Percentiles rank a stretch among this genome's conserved stretches.
These are phyloP conservation scores for Melanerpes formicivorus DNA, from an alignment of 2,113 vertebrate genomes.

Conservation along the genomic window DNA sequence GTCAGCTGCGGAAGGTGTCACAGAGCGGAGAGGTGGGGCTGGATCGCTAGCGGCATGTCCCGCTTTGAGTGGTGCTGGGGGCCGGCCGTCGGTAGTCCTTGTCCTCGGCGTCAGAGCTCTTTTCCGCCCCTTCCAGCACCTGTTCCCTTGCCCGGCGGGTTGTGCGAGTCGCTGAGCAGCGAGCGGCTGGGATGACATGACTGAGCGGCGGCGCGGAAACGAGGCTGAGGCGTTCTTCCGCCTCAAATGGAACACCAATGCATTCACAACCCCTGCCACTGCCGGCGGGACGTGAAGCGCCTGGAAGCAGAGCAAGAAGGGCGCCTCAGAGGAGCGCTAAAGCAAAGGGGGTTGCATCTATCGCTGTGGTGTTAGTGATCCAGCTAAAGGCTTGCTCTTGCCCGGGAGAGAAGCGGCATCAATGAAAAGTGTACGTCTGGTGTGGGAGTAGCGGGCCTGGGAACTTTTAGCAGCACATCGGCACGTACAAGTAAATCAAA, in stretches of 20 bases:
- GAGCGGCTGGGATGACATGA: too few species aligned
- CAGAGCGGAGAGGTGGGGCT: background rate
- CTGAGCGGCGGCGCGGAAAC: too few species aligned
- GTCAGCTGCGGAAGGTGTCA: background rate
- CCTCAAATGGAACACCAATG: rapidly evolving
- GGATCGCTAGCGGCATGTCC: rapidly evolving
- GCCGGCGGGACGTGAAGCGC: background rate
- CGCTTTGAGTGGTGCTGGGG: rapidly evolving
- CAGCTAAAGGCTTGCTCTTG: rapidly evolving
- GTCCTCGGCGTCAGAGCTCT: too few species aligned
- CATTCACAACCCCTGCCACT: too few species aligned
- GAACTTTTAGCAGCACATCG: rapidly evolving
- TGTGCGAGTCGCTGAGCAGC: background rate
- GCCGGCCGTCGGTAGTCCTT: rapidly evolving
- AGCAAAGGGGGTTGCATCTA: rapidly evolving
- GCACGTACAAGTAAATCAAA: rapidly evolving
- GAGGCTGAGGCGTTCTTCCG: rapidly evolving
- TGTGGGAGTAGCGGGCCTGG: rapidly evolving
- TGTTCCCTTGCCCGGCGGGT: rapidly evolving
- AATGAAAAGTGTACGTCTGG: rapidly evolving
- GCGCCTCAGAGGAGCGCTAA: background rate
- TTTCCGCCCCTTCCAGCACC: background rate
- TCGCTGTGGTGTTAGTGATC: rapidly evolving
- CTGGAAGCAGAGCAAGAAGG: background rate
- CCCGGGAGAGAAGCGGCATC: rapidly evolving